Evolutionary conservation across 2,113 vertebrate genomes (phyloP), one percentile per base, ranked within the genome.

Genomic region (Mormoops blainvillei): DNA sequence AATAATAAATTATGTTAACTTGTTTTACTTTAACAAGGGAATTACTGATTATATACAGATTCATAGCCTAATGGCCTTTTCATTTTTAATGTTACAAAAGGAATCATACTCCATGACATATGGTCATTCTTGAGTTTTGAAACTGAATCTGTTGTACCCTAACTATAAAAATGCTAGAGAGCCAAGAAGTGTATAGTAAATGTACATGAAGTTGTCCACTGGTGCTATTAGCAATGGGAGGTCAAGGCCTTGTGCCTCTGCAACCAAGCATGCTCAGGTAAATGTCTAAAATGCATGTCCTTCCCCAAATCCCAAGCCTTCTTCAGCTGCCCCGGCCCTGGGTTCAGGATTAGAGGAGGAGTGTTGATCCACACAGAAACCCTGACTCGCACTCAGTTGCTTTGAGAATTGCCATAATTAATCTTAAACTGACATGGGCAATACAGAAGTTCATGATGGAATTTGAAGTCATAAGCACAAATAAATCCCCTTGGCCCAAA

Each of bases 21-120:
- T 38, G 88, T 96, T 94, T 97, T 97, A 96, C 93, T 98, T 98
- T 96, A 98, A 98, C 91, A 95, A 98, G 93, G 87, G 73, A 81
- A 87, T 96, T 93, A 26, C 93, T 98, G 95, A 98, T 97, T 97
- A 90, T 97, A 98, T 98, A 98, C 97, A 98, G 98, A 97, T 98
- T 98, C 95, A 94, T 80, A 94, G 92, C 96, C 96, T 96, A 98
- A 98, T 70, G 81, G 76, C 38, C 85, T 98, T 98, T 98, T 98
- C 97, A 95, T 97, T 98, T 98, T 98, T 97, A 97, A 84, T 95
- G 84, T 96, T 98, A 97, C 97, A 93, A 98, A 98, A 98, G 73
- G 76, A 98, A 97, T 28, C 96, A 89, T 97, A 96, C 96, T 91
- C 98, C 93, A 97, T 98, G 98, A 97, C 94, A 96, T 93, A 98